Conservation (phyloP, 2,888 invertebrate genomes). For the Seira sanloemensis region DNA sequence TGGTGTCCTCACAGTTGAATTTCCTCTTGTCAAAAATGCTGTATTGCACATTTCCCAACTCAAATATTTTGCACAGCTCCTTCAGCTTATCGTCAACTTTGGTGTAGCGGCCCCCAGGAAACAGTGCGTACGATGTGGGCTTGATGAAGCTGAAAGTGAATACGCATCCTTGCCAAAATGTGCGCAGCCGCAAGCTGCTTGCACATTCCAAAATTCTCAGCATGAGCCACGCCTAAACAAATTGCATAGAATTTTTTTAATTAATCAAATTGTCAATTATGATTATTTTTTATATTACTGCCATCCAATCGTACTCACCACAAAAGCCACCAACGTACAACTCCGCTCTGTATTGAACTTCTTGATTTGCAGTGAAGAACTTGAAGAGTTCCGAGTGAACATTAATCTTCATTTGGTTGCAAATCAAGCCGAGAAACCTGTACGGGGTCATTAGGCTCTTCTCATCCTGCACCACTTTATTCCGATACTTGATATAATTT, state of each 20-base stretch:
- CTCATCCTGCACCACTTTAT: background rate
- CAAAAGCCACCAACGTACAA: conserved; percentile 13
- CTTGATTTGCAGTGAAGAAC: background rate
- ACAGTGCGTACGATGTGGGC: background rate
- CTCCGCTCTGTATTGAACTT: conserved; percentile 13
- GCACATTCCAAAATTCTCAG: background rate
- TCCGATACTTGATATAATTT: conserved; percentile 3
- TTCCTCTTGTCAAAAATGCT: background rate
- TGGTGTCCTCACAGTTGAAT: background rate
- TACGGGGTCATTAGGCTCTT: background rate
- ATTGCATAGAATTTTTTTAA: background rate
- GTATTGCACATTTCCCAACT: background rate
- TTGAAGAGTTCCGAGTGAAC: background rate
- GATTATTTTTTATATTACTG: too few species aligned
- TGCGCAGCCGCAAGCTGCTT: conserved; percentile 21
- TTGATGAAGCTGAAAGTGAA: background rate
- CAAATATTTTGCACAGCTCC: background rate
- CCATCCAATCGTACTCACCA: too few species aligned
- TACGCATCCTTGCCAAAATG: conserved; percentile 16
- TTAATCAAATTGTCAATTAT: background rate
- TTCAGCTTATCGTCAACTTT: conserved; percentile 6
- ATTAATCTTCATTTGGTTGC: background rate
- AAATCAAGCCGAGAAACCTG: background rate
- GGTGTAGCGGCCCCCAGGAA: conserved; percentile 7
- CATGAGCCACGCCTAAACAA: background rate